These are phyloP conservation scores for Sinonovacula constricta DNA, from an alignment of 1,140 invertebrate genomes.

Conservation along the genomic window DNA sequence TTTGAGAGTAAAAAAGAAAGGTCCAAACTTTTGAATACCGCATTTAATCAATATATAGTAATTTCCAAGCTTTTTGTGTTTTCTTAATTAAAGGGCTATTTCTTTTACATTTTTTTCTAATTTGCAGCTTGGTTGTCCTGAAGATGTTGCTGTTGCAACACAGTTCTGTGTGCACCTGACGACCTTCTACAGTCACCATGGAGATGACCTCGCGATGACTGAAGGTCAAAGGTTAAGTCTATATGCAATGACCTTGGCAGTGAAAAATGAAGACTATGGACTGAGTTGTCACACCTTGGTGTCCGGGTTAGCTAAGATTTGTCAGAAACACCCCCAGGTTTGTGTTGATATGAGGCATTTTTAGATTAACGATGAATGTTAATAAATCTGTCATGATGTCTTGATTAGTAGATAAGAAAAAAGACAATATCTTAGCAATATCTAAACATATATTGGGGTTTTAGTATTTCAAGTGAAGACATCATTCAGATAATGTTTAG, in stretches of 20 bases:
- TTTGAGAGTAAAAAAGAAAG: too few species aligned
- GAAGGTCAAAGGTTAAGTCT: slow-evolving; percentile 5
- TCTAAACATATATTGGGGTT: too few species aligned
- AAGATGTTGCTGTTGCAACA: slow-evolving; percentile 4
- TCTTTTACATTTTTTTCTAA: neutral
- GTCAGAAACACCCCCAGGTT: neutral
- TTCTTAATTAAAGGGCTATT: too few species aligned
- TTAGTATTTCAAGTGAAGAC: too few species aligned
- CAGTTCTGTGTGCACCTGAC: slow-evolving; percentile 19
- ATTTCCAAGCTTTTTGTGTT: too few species aligned
- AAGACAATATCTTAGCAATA: too few species aligned
- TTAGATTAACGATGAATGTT: too few species aligned
- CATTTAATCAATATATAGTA: too few species aligned
- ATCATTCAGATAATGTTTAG: too few species aligned
- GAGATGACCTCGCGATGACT: slow-evolving; percentile 24
- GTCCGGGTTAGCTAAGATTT: neutral
- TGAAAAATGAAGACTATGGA: slow-evolving; percentile 5
- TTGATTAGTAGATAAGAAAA: too few species aligned
- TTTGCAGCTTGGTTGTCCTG: slow-evolving; percentile 17
- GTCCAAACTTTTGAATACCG: too few species aligned
- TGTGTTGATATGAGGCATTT: neutral
- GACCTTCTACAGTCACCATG: slow-evolving; percentile 14
- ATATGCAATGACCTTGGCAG: slow-evolving; percentile 2
- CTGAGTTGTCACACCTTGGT: slow-evolving; percentile 5
- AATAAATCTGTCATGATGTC: too few species aligned